Base-by-base conservation (phyloP, 2,113 vertebrate genomes). In the Nothoprocta perdicaria region DNA sequence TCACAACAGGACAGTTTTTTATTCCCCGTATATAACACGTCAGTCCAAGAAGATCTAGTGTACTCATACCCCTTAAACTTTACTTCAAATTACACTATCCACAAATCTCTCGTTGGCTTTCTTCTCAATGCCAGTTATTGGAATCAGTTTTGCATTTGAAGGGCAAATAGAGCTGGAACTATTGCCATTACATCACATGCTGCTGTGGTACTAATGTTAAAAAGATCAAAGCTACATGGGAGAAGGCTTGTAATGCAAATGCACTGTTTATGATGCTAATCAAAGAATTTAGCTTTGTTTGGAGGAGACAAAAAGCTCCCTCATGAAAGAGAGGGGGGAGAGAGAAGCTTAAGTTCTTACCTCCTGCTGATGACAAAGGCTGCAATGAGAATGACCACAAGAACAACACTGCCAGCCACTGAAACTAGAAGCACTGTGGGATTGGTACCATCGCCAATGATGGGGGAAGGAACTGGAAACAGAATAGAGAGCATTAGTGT, bases 341-440 rank as follows among this genome's bases (percentile, higher is more conserved):
- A 93, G 80, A 86, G 86, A 77, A 94, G 94, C 95, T 95, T 88
- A 95, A 90, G 80, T 66, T 95, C 98, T 98, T 98, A 99, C 99
- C 99, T 99, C 95, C 98, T 98, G 95, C 98, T 99, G 98, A 99
- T 99, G 97, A 99, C 98, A 96, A 99, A 99, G 57, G 98, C 98
- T 9, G 98, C 98, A 87, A 99, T 98, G 97, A 99, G 98, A 97
- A 99, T 99, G 97, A 99, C 97, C 96, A 99, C 98, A 7, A 99
- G 98, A 84, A 99, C 99, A 95, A 98, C 98, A 58, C 99, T 99
- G 96, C 99, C 98, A 9, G 98, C 98, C 93, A 99, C 99, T 0
- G 99, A 99, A 90, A 99, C 98, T 96, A 99, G 98, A 10, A 99
- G 96, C 76, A 99, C 98, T 0, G 99, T 99, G 87, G 99, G 98